phyloP scores from a whole-genome alignment of 1,140 invertebrate genomes.

The Musca domestica region DNA sequence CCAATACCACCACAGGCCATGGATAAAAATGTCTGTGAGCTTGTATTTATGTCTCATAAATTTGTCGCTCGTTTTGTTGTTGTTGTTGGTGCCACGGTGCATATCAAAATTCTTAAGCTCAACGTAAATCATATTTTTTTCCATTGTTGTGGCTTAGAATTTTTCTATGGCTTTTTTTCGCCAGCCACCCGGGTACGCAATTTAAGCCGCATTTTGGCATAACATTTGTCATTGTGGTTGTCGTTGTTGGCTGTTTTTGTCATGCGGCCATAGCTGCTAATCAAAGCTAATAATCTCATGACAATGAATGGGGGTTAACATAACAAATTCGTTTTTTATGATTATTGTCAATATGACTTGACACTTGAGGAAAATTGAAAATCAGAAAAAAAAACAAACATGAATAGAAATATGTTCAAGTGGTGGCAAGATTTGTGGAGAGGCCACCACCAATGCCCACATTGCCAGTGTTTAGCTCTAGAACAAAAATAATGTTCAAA shows the following conservation, averaged over 20 bases:
- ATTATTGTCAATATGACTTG: slow-evolving; percentile 21
- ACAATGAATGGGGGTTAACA: slow-evolving; percentile 15
- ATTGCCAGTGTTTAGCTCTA: neutral
- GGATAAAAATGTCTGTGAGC: no score
- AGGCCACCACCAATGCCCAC: slow-evolving; percentile 7
- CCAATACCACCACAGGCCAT: neutral
- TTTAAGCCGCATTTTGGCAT: neutral
- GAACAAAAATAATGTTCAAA: no score
- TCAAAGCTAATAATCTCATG: slow-evolving; percentile 20
- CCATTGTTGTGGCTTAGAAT: neutral
- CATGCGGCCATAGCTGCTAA: slow-evolving; percentile 15
- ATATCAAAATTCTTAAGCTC: neutral
- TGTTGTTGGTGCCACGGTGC: neutral
- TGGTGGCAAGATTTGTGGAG: no score
- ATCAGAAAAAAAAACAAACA: neutral
- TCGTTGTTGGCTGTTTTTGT: neutral
- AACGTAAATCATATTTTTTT: slow-evolving; percentile 15
- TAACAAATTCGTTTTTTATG: slow-evolving; percentile 22
- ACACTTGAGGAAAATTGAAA: slow-evolving; percentile 12
- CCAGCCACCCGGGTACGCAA: slow-evolving; percentile 6
- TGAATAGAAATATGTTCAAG: neutral
- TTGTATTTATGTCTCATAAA: slow-evolving; percentile 7
- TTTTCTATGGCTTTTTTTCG: neutral
- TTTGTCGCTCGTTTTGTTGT: slow-evolving; percentile 1
- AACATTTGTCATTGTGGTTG: neutral